Conservation (phyloP, 2,888 invertebrate genomes). For the Cataglyphis altisquamis region DNA sequence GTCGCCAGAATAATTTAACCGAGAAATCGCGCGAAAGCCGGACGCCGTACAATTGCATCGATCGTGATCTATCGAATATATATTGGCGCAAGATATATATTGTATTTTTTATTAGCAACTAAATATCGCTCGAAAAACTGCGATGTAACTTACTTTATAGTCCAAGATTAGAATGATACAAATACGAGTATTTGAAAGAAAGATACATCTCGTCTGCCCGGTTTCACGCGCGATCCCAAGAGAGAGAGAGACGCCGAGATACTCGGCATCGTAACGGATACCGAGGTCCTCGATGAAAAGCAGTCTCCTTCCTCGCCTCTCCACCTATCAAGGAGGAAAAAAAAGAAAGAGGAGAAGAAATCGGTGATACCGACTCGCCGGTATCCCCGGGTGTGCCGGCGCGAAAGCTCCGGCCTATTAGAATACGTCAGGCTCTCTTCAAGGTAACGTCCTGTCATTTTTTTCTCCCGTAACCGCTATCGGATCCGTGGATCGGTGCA, state of each 20-base stretch:
- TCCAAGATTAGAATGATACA: not conserved
- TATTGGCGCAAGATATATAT: not conserved
- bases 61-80: not conserved
- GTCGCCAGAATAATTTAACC: not conserved
- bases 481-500: constrained; percentile 68
- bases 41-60: not conserved
- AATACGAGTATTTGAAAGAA: not conserved
- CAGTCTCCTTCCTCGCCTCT: constrained; percentile 16
- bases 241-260: constrained; percentile 17
- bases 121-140: not conserved
- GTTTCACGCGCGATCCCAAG: constrained; percentile 14
- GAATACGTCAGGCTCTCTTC: constrained; percentile 79
- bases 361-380: constrained; percentile 28
- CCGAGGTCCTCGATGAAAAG: constrained; percentile 40
- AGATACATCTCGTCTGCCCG: not conserved
- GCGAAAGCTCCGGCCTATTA: constrained; percentile 78
- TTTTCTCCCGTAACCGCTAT: constrained; percentile 61
- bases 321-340: constrained; percentile 21
- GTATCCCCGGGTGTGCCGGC: constrained; percentile 63
- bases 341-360: constrained; percentile 18
- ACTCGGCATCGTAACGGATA: constrained; percentile 31
- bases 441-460: constrained; percentile 64
- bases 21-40: not conserved
- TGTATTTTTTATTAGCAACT: not conserved
- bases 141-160: constrained; percentile 14